phyloP scores from a whole-genome alignment of 2,797 vertebrate species.

The Fistularia commersonii region DNA sequence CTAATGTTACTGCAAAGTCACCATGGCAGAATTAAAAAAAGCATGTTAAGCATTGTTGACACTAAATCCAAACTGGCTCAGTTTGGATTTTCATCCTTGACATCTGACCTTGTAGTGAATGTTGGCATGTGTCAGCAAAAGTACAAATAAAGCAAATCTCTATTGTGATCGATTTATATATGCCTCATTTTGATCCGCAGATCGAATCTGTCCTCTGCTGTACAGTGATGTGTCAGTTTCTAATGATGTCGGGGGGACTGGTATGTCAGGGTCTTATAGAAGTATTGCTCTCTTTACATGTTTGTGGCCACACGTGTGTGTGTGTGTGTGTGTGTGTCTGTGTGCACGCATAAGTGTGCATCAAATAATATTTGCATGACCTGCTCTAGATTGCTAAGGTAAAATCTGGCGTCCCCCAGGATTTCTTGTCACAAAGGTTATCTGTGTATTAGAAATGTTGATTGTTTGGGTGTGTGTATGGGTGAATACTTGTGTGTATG shows the following conservation, averaged over 20 bases:
- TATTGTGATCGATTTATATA: constrained; percentile 29
- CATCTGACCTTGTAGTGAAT: constrained; percentile 17
- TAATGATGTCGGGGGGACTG: constrained; percentile 27
- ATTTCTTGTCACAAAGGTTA: constrained; percentile 64
- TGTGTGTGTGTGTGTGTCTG: constrained; percentile 11
- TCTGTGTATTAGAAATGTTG: constrained; percentile 42
- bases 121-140: no score
- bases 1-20: constrained; percentile 17
- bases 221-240: constrained; percentile 29
- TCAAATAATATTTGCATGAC: constrained; percentile 53
- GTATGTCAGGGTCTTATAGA: constrained; percentile 30
- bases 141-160: no score
- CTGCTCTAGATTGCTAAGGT: constrained; percentile 35
- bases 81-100: constrained; percentile 3
- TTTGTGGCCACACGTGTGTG: constrained; percentile 6
- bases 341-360: constrained; percentile 37
- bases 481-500: constrained; percentile 18
- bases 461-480: constrained; percentile 11
- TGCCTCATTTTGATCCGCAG: constrained; percentile 43
- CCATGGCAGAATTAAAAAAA: constrained; percentile 12
- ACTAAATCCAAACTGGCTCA: background rate
- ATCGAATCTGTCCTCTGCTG: constrained; percentile 42
- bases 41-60: background rate
- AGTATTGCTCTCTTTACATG: constrained; percentile 24
- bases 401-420: constrained; percentile 48